Evolutionary conservation across 2,113 vertebrate species (phyloP), one percentile per base, ranked within the genome.

Genomic region (Lasiurus cinereus): DNA sequence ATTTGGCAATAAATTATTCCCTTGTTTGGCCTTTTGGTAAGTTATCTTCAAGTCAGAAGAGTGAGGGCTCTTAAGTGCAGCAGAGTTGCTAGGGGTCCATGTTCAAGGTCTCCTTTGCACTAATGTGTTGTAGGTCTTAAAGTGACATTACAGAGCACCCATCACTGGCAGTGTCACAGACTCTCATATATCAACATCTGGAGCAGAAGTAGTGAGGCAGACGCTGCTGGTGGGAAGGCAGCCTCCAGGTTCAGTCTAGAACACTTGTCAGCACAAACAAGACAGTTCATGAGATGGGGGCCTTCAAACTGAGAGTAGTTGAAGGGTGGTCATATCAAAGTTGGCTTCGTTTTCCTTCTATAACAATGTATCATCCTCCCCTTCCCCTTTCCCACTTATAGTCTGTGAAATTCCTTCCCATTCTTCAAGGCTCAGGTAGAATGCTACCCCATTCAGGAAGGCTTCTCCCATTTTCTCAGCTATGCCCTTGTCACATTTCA

Each of bases 1-100:
- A 33, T 56, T 95, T 89, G 92, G 48, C 36, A 94, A 88, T 94
- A 97, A 96, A 96, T 95, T 96, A 96, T 94, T 52, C 14, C 1
- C 8, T 21, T 66, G 86, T 16, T 21, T 97, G 62, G 74, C 67
- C 79, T 97, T 95, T 56, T 50, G 31, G 64, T 92, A 96, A 96
- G 46, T 88, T 95, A 83, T 93, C 80, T 92, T 29, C 56, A 66
- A 91, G 90, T 94, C 90, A 88, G 86, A 90, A 97, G 82, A 87
- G 52, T 33, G 31, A 67, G 86, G 92, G 91, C 95, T 97, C 62
- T 66, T 93, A 95, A 96, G 70, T 59, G 83, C 0, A 3, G 0
- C 54, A 74, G 36, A 93, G 78, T 72, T 95, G 54, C 77, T 90
- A 67, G 54, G 66, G 86, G 62, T 76, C 91, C 79, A 69, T 72